Base-by-base conservation (phyloP, 1,140 invertebrate genomes). In the Medauroidea extradentata region DNA sequence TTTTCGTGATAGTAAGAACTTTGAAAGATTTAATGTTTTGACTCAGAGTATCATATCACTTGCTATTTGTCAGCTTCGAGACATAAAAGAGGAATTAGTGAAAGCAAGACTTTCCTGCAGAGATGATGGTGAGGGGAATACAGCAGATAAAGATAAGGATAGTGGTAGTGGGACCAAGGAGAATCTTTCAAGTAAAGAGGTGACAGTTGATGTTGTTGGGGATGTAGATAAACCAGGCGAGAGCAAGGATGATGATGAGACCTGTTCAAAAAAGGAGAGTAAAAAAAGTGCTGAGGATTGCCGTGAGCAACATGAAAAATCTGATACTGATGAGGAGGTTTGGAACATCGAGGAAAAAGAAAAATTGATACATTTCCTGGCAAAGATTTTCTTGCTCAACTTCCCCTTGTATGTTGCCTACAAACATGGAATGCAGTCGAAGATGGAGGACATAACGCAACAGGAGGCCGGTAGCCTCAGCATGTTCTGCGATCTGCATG, bases 351-450 rank as follows among this genome's bases (percentile, higher is more conserved):
- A 87, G 46, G 90, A 93, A 66, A 83, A 85, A 57, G 89, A 92
- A 66, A 87, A 87, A 72, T 73, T 92, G 9, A 79, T 93, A 63
- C 83, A 89, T 65, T 83, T 92, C 53, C 79, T 90, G 34, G 86
- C 88, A 1, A 92, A 91, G 76, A 83, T 91, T 56, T 92, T 92
- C 74, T 76, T 91, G 58, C 79, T 91, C 55, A 94, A 94, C 74
- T 96, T 95, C 77, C 93, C 93, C 19, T 78, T 94, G 11, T 97
- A 97, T 73, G 84, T 94, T 71, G 92, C 92, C 43, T 93, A 92
- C 76, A 96, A 96, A 75, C 91, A 95, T 71, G 85, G 83, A 44
- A 79, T 85, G 61, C 82, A 89, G 60, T 81, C 83, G 50, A 85
- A 89, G 60, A 71, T 89, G 39, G 89, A 91, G 74, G 89, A 91